These are phyloP conservation scores for Cherax quadricarinatus DNA, from an alignment of 1,140 invertebrate genomes.

Conservation along the genomic window DNA sequence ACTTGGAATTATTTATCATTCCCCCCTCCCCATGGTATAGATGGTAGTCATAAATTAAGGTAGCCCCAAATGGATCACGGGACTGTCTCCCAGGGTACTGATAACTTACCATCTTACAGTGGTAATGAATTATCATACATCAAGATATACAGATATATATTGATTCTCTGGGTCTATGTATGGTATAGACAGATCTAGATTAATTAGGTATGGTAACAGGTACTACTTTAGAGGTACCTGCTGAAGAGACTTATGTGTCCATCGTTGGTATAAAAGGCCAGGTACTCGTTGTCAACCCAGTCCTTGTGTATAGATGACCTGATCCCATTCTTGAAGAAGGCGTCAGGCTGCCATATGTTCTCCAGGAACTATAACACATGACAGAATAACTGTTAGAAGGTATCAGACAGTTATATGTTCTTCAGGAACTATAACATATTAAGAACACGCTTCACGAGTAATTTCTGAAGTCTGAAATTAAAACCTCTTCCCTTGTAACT, in stretches of 20 bases:
- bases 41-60: neutral
- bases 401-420: constrained; percentile 71
- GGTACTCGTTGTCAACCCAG: constrained; percentile 70
- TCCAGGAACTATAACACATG: constrained; percentile 54
- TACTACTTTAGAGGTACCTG: constrained; percentile 38
- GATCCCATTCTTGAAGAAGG: constrained; percentile 73
- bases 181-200: no score
- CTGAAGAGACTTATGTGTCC: constrained; percentile 70
- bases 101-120: no score
- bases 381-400: constrained; percentile 41
- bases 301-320: constrained; percentile 71
- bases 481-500: no score
- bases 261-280: constrained; percentile 70
- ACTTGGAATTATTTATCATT: neutral
- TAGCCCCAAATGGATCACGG: neutral
- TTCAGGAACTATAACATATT: constrained; percentile 50
- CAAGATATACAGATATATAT: no score
- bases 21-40: neutral
- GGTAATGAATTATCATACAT: no score
- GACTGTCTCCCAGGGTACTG: no score
- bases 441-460: no score
- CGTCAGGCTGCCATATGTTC: constrained; percentile 72
- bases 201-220: no score
- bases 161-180: no score
- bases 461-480: neutral